phyloP scores from a whole-genome alignment of 2,888 invertebrate species.

The Busseola fusca region DNA sequence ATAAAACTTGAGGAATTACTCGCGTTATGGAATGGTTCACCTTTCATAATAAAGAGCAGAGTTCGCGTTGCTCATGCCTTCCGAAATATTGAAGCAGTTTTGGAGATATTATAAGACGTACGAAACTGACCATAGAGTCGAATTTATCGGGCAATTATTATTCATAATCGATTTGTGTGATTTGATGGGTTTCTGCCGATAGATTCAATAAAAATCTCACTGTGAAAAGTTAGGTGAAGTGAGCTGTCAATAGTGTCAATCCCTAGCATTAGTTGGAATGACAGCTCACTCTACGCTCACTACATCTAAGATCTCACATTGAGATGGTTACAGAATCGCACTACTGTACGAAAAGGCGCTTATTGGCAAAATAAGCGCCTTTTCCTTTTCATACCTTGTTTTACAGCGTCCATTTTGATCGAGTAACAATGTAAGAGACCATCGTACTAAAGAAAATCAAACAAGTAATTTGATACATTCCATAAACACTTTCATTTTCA shows the following conservation, averaged over 20 bases:
- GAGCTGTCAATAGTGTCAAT: too few relatives aligned
- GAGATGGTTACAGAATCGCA: too few relatives aligned
- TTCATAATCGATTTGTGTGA: background rate
- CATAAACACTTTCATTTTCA: background rate
- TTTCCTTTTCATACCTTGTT: background rate
- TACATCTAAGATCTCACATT: too few relatives aligned
- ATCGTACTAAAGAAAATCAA: background rate
- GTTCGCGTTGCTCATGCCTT: slow-evolving; percentile 7
- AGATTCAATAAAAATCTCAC: too few relatives aligned
- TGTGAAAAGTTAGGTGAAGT: too few relatives aligned
- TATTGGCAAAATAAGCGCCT: background rate
- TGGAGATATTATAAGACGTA: background rate
- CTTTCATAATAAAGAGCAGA: slow-evolving; percentile 36
- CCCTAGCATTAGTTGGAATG: too few relatives aligned
- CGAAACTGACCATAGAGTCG: background rate
- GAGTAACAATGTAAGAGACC: background rate
- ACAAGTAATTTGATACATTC: background rate
- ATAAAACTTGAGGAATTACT: slow-evolving; percentile 33
- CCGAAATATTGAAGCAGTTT: background rate
- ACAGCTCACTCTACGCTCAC: too few relatives aligned
- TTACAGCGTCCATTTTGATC: background rate
- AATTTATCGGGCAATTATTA: background rate
- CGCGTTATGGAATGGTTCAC: slow-evolving; percentile 19
- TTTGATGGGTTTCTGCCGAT: background rate
- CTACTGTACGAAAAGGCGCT: too few relatives aligned